Base-by-base conservation (phyloP, 2,797 vertebrate genomes). In the Anguilla megastoma region DNA sequence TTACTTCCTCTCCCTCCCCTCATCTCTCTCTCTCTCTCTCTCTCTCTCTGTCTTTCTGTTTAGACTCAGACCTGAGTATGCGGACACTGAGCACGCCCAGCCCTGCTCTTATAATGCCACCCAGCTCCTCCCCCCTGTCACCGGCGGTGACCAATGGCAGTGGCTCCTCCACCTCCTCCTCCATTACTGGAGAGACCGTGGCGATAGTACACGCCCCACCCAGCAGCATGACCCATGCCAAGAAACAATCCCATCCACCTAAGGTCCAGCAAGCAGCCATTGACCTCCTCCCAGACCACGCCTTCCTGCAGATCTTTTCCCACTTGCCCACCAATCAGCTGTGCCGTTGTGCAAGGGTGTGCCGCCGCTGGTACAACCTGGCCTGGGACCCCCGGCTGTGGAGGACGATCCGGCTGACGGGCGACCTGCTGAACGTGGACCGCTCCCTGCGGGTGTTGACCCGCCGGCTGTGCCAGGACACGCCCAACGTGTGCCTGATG, bases 371-470 rank as follows among this genome's bases (percentile, higher is more conserved):
- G 99, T 98, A 99, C 94, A 99, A 98, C 93, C 94, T 99, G 90
- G 97, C 98, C 18, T 99, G 99, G 99, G 98, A 99, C 94, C 98
- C 98, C 0, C 94, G 97, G 0, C 96, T 99, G 58, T 99, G 99
- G 99, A 95, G 96, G 95, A 96, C 96, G 90, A 96, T 99, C 79
- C 95, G 96, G 89, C 94, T 99, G 71, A 97, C 96, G 0, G 98
- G 98, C 1, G 99, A 99, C 93, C 97, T 97, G 87, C 95, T 99
- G 83, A 96, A 98, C 0, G 98, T 96, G 1, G 98, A 99, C 96
- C 97, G 98, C 0, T 98, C 99, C 89, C 95, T 99, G 90, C 94
- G 97, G 90, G 97, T 99, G 90, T 97, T 99, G 87, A 99, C 99
- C 12, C 97, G 97, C 90, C 96, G 98, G 85, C 96, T 99, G 66